phyloP scores from a whole-genome alignment of 2,113 vertebrate species.

The Alaudala cheleensis region DNA sequence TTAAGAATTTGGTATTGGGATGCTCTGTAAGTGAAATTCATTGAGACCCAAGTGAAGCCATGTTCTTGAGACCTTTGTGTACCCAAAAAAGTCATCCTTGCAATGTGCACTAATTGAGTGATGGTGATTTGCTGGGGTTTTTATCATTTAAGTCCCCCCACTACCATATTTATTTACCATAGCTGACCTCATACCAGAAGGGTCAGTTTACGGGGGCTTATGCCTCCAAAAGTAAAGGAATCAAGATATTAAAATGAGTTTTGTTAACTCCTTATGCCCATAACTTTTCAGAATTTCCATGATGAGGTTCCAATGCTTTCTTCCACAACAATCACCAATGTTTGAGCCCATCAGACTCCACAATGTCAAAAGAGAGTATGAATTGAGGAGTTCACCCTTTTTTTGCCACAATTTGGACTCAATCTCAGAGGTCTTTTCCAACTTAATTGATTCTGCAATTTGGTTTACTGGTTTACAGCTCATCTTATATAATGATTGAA shows the following conservation, averaged over 20 bases:
- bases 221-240: background rate
- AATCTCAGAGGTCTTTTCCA: background rate
- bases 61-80: background rate
- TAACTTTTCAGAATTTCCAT: background rate
- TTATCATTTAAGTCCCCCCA: background rate
- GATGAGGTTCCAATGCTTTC: background rate
- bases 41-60: background rate
- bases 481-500: background rate
- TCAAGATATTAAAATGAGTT: background rate
- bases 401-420: background rate
- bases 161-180: too few species aligned
- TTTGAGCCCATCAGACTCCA: background rate
- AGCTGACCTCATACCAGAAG: background rate
- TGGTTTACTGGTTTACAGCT: background rate
- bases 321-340: background rate
- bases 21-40: background rate
- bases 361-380: background rate
- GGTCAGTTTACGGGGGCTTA: background rate
- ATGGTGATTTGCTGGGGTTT: background rate
- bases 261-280: background rate
- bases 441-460: background rate
- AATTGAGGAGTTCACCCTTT: background rate
- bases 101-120: background rate
- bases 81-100: background rate
- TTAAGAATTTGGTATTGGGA: background rate